Evolutionary conservation across 2,113 vertebrate species (phyloP).

Genomic region (Tyrannus savana): DNA sequence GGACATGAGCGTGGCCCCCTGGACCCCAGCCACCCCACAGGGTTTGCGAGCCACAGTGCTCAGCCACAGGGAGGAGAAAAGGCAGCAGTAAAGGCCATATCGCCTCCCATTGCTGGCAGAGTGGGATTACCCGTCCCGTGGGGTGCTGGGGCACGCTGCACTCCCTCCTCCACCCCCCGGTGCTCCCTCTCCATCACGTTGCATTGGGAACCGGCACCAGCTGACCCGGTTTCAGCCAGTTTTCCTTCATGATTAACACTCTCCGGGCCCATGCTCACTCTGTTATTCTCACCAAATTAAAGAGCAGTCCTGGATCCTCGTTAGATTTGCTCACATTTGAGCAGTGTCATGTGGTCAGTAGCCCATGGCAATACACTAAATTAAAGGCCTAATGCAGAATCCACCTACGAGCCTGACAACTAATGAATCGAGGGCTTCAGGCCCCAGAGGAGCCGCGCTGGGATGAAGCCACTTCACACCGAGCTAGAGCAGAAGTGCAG

Average conservation of each 20-base stretch:
- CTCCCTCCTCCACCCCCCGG: fast-evolving
- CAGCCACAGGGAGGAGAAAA: background rate
- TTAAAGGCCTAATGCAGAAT: conserved; percentile 91
- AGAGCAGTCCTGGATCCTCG: conserved; percentile 77
- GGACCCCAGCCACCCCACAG: fast-evolving
- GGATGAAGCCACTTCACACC: conserved; percentile 83
- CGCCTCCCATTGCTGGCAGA: fast-evolving
- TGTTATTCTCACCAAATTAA: conserved; percentile 75
- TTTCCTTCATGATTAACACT: conserved; percentile 68
- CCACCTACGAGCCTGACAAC: conserved; percentile 85
- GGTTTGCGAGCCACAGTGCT: background rate
- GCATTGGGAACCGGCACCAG: background rate
- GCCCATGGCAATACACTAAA: conserved; percentile 90
- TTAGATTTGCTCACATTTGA: conserved; percentile 84
- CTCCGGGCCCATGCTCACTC: conserved; percentile 41
- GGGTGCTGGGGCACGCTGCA: fast-evolving
- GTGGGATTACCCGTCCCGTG: fast-evolving
- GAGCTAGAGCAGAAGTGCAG: conserved; percentile 73
- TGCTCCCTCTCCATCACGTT: background rate
- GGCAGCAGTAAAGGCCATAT: background rate
- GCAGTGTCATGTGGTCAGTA: conserved; percentile 77
- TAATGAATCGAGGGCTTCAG: conserved; percentile 87
- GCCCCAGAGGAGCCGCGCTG: conserved; percentile 77
- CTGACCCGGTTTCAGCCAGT: conserved; percentile 66
- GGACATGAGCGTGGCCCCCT: background rate